phyloP scores from a whole-genome alignment of 1,140 invertebrate species.

The Diachasmimorpha longicaudata region DNA sequence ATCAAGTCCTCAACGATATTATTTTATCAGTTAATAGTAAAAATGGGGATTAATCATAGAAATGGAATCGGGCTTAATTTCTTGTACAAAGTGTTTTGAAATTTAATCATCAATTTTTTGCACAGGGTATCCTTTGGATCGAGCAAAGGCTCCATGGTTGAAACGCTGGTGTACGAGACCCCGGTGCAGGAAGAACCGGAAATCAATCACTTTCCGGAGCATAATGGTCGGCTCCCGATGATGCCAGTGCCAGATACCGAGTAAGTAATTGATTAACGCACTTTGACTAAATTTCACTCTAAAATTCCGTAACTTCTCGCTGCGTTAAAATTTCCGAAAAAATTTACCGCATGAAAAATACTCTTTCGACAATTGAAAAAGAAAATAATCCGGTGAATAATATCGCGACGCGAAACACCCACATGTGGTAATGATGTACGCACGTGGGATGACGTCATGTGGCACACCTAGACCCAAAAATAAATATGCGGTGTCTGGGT shows the following conservation, averaged over 20 bases:
- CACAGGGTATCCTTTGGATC: slow-evolving; percentile 89
- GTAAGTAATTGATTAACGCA: slow-evolving; percentile 43
- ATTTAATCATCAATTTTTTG: no score
- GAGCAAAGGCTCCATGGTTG: slow-evolving; percentile 93
- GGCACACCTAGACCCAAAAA: slow-evolving; percentile 37
- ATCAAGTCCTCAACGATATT: no score
- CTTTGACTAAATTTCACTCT: no score
- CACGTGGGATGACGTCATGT: slow-evolving; percentile 28
- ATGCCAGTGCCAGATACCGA: slow-evolving; percentile 58
- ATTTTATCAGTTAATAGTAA: no score
- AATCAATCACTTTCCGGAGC: slow-evolving; percentile 73
- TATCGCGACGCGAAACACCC: slow-evolving; percentile 11
- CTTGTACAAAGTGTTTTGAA: no score
- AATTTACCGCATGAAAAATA: not conserved
- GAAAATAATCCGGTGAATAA: not conserved
- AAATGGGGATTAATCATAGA: no score
- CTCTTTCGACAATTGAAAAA: not conserved
- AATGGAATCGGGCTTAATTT: no score
- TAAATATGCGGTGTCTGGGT: slow-evolving; percentile 13
- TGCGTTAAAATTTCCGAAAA: no score
- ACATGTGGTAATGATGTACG: not conserved
- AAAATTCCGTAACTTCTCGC: no score
- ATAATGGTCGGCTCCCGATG: slow-evolving; percentile 67
- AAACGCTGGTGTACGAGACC: slow-evolving; percentile 89
- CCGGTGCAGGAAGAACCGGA: slow-evolving; percentile 73